Evolutionary conservation across 2,113 vertebrate genomes (phyloP).

Genomic region (Phaethornis superciliosus): DNA sequence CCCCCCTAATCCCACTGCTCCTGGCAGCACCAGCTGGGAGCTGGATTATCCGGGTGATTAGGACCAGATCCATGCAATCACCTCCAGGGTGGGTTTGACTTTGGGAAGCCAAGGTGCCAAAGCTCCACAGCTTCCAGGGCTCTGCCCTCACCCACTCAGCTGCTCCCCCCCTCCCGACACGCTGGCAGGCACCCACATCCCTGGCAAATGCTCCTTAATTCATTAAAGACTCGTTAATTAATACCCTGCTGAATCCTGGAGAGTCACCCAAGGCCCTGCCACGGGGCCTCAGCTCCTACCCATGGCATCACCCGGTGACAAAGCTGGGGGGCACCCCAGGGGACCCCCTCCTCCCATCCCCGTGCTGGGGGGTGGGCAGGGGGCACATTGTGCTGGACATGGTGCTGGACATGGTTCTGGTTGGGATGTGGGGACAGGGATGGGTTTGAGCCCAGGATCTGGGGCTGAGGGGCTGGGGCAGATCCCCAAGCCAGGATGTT

Average conservation of each 20-base stretch:
- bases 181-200: not conserved
- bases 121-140: not conserved
- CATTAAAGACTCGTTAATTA: conserved; percentile 42
- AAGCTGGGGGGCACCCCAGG: not conserved
- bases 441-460: not conserved
- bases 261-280: not conserved
- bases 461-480: not conserved
- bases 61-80: not conserved
- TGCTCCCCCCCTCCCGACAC: not conserved
- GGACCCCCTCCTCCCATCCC: too few relatives aligned
- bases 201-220: not conserved
- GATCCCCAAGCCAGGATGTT: not conserved
- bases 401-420: too few relatives aligned
- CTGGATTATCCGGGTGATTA: not conserved
- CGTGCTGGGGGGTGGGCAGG: too few relatives aligned
- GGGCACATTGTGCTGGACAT: rapidly evolving
- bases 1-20: not conserved
- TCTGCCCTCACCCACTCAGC: not conserved
- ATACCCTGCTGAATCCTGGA: not conserved
- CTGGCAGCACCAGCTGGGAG: not conserved
- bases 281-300: rapidly evolving
- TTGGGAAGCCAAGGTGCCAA: not conserved
- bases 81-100: not conserved
- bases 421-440: not conserved
- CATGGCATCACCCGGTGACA: not conserved